Conservation (phyloP, 2,797 vertebrate species). For the Anabas testudineus region DNA sequence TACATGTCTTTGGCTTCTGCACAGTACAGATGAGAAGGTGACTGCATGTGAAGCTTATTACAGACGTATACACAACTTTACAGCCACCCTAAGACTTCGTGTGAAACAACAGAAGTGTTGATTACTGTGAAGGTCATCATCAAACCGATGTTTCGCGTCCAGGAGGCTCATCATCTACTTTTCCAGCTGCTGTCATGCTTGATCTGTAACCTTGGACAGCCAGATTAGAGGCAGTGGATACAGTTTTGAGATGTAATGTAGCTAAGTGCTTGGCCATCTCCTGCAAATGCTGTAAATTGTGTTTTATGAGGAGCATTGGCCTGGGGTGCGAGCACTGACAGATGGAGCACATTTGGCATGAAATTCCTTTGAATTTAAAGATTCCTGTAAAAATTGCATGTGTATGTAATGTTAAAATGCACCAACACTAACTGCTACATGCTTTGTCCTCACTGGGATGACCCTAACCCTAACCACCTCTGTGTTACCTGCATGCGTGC, state of each 20-base stretch:
- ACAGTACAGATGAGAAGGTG: neutral
- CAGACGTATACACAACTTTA: neutral
- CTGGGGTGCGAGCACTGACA: neutral
- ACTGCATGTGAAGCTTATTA: neutral
- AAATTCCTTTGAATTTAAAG: constrained; percentile 8
- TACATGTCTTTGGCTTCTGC: neutral
- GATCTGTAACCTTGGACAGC: constrained; percentile 31
- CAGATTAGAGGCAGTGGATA: constrained; percentile 18
- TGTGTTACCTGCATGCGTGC: neutral
- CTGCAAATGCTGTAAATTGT: constrained; percentile 20
- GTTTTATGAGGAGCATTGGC: constrained; percentile 43
- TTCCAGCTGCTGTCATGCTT: constrained; percentile 18
- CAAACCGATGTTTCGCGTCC: neutral
- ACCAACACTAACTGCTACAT: neutral
- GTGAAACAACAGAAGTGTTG: neutral
- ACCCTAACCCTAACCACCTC: too few species aligned
- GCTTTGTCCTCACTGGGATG: neutral
- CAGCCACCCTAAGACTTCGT: neutral
- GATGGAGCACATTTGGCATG: constrained; percentile 7
- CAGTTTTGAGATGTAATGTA: constrained; percentile 28
- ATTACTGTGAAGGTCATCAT: constrained; percentile 21
- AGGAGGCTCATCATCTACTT: constrained; percentile 23
- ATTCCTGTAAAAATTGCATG: constrained; percentile 5
- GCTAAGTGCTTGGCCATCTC: constrained; percentile 20
- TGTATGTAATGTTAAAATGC: neutral